Conservation (phyloP, 1,140 invertebrate genomes). For the Drosophila pseudoobscura region DNA sequence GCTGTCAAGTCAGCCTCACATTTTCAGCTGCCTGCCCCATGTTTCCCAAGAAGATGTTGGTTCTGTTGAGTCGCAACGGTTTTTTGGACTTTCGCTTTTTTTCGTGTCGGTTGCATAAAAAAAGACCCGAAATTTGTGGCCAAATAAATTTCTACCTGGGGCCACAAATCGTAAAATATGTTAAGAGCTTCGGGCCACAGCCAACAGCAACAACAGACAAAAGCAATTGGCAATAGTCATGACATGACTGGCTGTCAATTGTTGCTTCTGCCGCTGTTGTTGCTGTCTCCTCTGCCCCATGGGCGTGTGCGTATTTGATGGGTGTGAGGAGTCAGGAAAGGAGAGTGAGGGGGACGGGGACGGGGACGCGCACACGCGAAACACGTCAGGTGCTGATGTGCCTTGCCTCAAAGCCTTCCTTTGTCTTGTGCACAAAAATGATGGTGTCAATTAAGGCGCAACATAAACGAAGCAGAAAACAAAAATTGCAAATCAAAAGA, state of each 20-base stretch:
- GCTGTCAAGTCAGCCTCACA: constrained; percentile 58
- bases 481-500: constrained; percentile 61
- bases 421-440: constrained; percentile 30
- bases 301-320: constrained; percentile 71
- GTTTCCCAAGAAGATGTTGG: constrained; percentile 24
- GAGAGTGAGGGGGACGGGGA: constrained; percentile 7
- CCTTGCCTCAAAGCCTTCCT: constrained; percentile 32
- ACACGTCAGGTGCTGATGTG: constrained; percentile 60
- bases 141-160: constrained; percentile 64
- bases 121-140: constrained; percentile 40
- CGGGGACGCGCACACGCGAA: constrained; percentile 34
- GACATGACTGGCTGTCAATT: constrained; percentile 66
- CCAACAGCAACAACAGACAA: constrained; percentile 44
- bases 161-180: constrained; percentile 69
- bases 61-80: constrained; percentile 1
- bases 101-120: constrained; percentile 65
- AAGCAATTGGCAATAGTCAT: constrained; percentile 71
- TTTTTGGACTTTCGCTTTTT: constrained; percentile 63
- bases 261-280: constrained; percentile 20
- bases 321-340: constrained; percentile 7
- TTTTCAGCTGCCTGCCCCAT: constrained; percentile 68
- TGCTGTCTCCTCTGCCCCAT: constrained; percentile 23
- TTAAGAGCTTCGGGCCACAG: constrained; percentile 71
- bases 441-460: constrained; percentile 74
- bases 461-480: constrained; percentile 35